Evolutionary conservation across 2,113 vertebrate genomes (phyloP), one percentile per base, ranked within the genome.

Genomic region (Dendrocopos noguchii): DNA sequence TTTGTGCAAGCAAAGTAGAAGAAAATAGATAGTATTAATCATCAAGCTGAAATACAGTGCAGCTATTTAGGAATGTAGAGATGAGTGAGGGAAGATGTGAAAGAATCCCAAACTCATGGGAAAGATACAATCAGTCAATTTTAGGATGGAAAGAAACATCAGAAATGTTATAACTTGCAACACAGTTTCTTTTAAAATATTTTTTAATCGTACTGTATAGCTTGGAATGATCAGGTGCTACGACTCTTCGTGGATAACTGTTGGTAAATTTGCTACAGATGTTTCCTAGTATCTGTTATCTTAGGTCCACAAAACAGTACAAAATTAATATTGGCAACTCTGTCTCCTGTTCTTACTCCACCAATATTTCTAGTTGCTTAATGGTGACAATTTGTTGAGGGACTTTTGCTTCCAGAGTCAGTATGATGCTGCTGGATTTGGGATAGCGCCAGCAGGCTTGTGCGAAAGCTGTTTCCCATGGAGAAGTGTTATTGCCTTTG

Each of bases 21-120:
- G 61, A 70, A 56, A 55, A 36, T 36, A 70, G 50, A 29, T 6
- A 8, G 19, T 78, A 68, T 63, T 84, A 84, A 79, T 70, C 67
- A 92, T 74, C 50, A 73, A 82, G 78, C 66, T 73, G n/a, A 88
- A 92, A 73, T 31, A 61, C 39, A 76, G 27, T 46, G 20, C 36
- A 91, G 17, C 56, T 33, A 70, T 74, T 88, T 65, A 85, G 39
- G 39, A 79, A 66, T 10, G 18, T 21, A 73, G n/a, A 88, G 44
- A 55, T 36, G 44, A 84, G 28, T 42, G 67, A 65, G 39, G 46
- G 36, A 76, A 72, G n/a, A 15, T 79, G 22, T 81, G 78, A 75
- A 88, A 92, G n/a, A 61, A 79, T 60, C 29, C 15, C 11, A 25
- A 5, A 20, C 73, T 57, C 14, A 63, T n/a, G 67, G 28, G 34